Evolutionary conservation across 2,888 invertebrate genomes (phyloP), one percentile per base, ranked within the genome.

Genomic region (Phyto melanocephala): DNA sequence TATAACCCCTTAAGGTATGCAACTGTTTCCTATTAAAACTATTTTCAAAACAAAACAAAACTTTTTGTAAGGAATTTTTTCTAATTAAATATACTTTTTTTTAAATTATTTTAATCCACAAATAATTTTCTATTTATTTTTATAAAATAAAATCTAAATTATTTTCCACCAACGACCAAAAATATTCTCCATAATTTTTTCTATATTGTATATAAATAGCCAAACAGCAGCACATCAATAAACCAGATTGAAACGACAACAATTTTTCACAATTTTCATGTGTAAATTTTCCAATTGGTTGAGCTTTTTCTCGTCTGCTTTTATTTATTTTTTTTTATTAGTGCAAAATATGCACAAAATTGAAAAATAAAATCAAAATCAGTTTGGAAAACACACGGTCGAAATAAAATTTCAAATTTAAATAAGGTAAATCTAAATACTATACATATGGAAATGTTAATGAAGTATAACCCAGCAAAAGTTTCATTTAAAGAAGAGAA

Each of bases 221-320:
- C 47, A 42, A 78, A 72, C 54, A 60, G 50, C 63, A 77, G 20
- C 80, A 80, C 76, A 83, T 77, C 76, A 83, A 77, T 83, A 80
- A 80, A 80, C 80, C 72, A 82, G 84, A 67, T 71, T 75, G 76
- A 86, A 88, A 88, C 89, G 89, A 87, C 88, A 88, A 88, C 89
- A 88, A 89, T 88, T 88, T 88, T 88, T 88, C 88, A 88, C 88
- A 89, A 88, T 88, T 89, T 88, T 88, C 88, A 88, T 87, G 89
- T 88, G 88, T 88, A 88, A 89, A 88, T 88, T 88, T 88, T 88
- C 89, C 88, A 89, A 88, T 89, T 88, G 88, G 88, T 87, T 89
- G 87, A 86, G 52, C 67, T 74, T 74, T 74, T 77, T 17, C 50
- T 54, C 42, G n/a, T 50, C 28, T 6, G 4, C 28, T 28, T 5